These are phyloP conservation scores for Helicolenus hilgendorfi DNA, from an alignment of 2,797 vertebrate species.

Conservation along the genomic window DNA sequence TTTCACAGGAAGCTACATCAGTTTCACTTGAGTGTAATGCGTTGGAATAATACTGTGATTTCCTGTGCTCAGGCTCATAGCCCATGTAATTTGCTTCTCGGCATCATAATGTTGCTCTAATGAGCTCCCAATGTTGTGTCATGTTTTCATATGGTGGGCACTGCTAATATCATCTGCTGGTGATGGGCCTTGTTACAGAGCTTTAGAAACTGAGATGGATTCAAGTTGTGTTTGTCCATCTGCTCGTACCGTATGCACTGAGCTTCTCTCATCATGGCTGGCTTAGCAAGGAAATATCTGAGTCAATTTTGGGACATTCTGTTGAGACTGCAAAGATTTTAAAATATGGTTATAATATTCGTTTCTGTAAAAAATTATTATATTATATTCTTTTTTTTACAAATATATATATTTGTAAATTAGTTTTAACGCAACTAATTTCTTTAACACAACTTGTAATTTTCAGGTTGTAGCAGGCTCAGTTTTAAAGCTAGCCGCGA, in stretches of 20 bases:
- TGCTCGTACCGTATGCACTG: background rate
- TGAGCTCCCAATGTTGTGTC: conserved; percentile 41
- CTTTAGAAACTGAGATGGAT: conserved; percentile 21
- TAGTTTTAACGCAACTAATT: too few species aligned
- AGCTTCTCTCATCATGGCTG: background rate
- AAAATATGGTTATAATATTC: background rate
- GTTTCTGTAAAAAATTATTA: too few species aligned
- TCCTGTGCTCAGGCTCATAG: conserved; percentile 47
- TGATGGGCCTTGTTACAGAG: conserved; percentile 14
- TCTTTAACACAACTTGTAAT: too few species aligned
- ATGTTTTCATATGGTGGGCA: conserved; percentile 49
- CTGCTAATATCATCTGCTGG: conserved; percentile 21
- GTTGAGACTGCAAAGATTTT: background rate
- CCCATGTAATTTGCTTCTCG: conserved; percentile 49
- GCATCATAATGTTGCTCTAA: conserved; percentile 62
- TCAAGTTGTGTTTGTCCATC: conserved; percentile 43
- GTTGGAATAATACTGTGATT: conserved; percentile 54
- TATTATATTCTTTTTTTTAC: too few species aligned
- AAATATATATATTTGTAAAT: too few species aligned
- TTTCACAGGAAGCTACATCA: conserved; percentile 62
- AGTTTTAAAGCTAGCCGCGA: too few species aligned
- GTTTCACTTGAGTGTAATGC: conserved; percentile 59
- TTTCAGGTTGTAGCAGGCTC: too few species aligned
- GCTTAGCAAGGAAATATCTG: background rate
- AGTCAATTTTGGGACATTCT: background rate